phyloP scores from a whole-genome alignment of 2,888 invertebrate species.

The Girardia tigrina region DNA sequence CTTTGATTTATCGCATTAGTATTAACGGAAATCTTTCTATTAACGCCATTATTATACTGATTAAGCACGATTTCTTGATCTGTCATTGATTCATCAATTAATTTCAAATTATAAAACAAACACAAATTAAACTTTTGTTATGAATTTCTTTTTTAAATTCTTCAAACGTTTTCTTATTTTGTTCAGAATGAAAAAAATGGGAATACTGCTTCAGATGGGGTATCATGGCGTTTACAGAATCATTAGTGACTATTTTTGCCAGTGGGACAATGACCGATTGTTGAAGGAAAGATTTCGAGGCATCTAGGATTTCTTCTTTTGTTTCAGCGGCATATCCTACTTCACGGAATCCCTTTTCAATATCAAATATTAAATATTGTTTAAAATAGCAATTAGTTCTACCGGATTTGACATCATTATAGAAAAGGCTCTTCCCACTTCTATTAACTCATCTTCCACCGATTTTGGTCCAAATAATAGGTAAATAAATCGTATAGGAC shows the following conservation, averaged over 20 bases:
- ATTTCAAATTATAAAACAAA: not conserved
- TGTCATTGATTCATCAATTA: not conserved
- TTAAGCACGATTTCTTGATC: not conserved
- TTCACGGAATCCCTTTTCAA: not conserved
- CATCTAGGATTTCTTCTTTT: conserved; percentile 27
- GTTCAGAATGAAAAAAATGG: not conserved
- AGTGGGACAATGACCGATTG: conserved; percentile 30
- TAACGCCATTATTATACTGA: not conserved
- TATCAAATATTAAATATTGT: not conserved
- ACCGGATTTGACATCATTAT: conserved; percentile 24
- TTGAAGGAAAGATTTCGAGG: not conserved
- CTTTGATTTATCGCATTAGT: not conserved
- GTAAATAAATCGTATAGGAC: not conserved
- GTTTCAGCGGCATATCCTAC: not conserved
- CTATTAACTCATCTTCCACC: not conserved
- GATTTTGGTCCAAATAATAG: not conserved
- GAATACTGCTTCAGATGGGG: conserved; percentile 8
- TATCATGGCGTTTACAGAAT: conserved; percentile 1
- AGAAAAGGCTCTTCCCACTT: conserved; percentile 16
- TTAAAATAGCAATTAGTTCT: not conserved
- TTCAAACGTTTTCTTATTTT: not conserved
- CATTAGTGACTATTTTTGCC: not conserved
- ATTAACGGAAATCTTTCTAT: not conserved
- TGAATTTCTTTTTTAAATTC: not conserved
- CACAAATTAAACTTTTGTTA: conserved; percentile 5